Conservation (phyloP, 2,113 vertebrate species). For the Hemibagrus wyckioides region DNA sequence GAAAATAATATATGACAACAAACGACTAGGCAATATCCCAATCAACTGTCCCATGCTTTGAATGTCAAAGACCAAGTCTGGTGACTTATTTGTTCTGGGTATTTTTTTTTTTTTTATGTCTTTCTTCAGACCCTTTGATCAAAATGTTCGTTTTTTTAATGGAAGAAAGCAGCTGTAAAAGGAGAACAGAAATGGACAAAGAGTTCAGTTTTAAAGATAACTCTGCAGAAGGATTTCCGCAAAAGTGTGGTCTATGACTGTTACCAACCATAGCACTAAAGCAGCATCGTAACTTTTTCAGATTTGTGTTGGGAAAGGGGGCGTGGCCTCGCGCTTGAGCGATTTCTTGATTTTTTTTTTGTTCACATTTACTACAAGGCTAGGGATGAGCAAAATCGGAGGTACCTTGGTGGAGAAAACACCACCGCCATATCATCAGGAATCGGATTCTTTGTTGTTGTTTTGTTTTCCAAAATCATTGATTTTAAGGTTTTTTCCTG, state of each 20-base stretch:
- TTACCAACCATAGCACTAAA: slow-evolving; percentile 68
- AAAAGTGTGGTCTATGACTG: slow-evolving; percentile 75
- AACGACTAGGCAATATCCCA: slow-evolving; percentile 68
- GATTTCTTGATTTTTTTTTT: slow-evolving; percentile 26
- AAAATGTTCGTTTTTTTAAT: slow-evolving; percentile 67
- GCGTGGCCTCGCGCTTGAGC: slow-evolving; percentile 45
- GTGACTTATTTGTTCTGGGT: slow-evolving; percentile 57
- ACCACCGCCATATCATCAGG: not conserved
- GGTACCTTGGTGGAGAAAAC: slow-evolving; percentile 19
- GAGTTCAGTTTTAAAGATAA: slow-evolving; percentile 60
- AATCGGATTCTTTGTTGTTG: not conserved
- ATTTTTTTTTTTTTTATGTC: slow-evolving; percentile 60
- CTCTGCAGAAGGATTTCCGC: slow-evolving; percentile 61
- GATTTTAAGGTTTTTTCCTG: not conserved
- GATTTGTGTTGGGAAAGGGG: slow-evolving; percentile 21
- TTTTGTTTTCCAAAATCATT: not conserved
- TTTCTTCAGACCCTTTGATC: slow-evolving; percentile 66
- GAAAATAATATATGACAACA: slow-evolving; percentile 77
- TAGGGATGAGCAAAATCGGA: not conserved
- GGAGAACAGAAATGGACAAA: slow-evolving; percentile 57
- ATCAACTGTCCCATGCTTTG: slow-evolving; percentile 66
- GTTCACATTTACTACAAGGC: slow-evolving; percentile 40
- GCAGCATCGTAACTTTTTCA: slow-evolving; percentile 65
- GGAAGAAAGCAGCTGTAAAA: slow-evolving; percentile 71
- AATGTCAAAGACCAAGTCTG: slow-evolving; percentile 72